Base-by-base conservation (phyloP, 2,113 vertebrate species). In the Piaya cayana region DNA sequence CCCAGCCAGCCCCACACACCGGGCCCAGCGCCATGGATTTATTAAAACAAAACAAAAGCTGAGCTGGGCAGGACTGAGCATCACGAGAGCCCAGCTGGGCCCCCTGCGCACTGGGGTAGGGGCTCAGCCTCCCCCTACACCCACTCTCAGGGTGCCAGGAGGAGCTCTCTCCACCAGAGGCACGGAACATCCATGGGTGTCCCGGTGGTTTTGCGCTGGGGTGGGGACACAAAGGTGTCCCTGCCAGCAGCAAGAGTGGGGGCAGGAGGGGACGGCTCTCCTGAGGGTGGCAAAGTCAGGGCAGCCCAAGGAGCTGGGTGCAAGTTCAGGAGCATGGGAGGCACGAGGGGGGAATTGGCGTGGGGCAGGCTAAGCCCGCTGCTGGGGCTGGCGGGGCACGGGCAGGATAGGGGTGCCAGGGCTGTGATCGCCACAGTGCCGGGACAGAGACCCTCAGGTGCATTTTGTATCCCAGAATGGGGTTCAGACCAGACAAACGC, bases 1-100 rank as follows among this genome's bases (percentile, higher is more conserved):
- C 22, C 21, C 4, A 1, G 49, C 64, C 76, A 34, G 70, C 25
- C 87, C 72, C 63, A 37, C 0, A 11, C 7, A 25, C 26, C 3
- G 3, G 74, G 43, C 67, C 34, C 15, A 12, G 86, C 80, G 19
- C 60, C 0, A 2, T 0, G 3, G 89, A 86, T 64, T 93, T 92
- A 63, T 5, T 13, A 62, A 82, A 95, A 93, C 92, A 95, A 96
- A 95, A 93, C 94, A 91, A 88, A 69, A 89, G 95, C 93, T 76
- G 90, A 95, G 87, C 36, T 11, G 32, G 42, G 94, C 70, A 68
- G 81, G 64, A 60, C 47, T 1, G 32, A 63, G 26, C 65, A 68
- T 82, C 72, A 88, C 15, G 15, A 93, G 70, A 88, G 45, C 60
- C 30, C 0, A 3, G 45, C 39, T 32, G 77, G 45, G 79, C 26